Evolutionary conservation across 2,113 vertebrate genomes (phyloP).

Genomic region (Daphoenositta chrysoptera): DNA sequence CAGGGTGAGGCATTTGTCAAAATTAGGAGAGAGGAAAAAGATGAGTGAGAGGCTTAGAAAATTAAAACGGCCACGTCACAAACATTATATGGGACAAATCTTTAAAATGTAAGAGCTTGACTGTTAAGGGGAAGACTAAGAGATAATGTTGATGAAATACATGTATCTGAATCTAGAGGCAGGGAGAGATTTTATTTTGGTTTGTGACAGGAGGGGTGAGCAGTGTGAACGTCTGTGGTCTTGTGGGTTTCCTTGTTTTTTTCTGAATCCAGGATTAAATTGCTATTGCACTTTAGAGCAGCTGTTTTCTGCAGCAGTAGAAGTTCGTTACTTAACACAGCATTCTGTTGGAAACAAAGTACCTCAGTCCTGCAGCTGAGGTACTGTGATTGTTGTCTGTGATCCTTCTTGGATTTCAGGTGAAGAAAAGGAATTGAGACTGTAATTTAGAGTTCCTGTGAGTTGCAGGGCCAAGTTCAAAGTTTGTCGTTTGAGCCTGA

Average conservation of each 20-base stretch:
- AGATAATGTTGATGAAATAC: neutral
- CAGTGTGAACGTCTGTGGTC: neutral
- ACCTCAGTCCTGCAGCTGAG: neutral
- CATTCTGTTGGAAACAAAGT: neutral
- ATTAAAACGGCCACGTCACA: neutral
- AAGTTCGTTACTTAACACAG: neutral
- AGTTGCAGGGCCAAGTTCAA: neutral
- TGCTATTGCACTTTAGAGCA: neutral
- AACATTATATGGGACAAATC: neutral
- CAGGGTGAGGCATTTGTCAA: accelerated
- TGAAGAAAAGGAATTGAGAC: neutral
- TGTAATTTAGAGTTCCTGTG: neutral
- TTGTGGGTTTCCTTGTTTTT: neutral
- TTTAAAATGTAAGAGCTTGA: neutral
- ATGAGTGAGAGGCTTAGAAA: neutral
- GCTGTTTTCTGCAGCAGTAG: neutral
- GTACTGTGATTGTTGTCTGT: neutral
- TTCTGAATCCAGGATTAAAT: neutral
- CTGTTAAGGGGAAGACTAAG: neutral
- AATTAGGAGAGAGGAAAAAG: neutral
- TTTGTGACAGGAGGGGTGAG: neutral
- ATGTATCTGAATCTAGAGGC: neutral
- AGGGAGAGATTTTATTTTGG: neutral
- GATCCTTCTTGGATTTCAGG: neutral
- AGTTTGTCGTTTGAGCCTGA: neutral